phyloP scores from a whole-genome alignment of 2,113 vertebrate genomes.

The Paramormyrops kingsleyae region DNA sequence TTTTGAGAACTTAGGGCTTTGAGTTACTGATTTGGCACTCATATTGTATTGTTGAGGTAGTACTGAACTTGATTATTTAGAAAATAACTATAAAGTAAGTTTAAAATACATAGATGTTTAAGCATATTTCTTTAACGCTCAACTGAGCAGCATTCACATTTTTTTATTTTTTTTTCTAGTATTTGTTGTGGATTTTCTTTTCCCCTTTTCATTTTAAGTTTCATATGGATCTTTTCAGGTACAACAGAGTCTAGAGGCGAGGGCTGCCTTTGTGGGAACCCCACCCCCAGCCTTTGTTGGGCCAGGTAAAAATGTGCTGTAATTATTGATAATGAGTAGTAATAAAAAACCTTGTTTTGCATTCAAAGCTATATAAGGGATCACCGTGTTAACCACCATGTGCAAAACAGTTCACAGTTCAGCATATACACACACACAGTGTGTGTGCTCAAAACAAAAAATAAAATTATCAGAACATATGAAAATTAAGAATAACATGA shows the following conservation, averaged over 20 bases:
- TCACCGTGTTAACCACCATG: too few relatives aligned
- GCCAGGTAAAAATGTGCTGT: conserved; percentile 51
- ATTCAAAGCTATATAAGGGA: too few relatives aligned
- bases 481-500: too few relatives aligned
- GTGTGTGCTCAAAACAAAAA: too few relatives aligned
- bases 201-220: neutral
- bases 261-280: conserved; percentile 62
- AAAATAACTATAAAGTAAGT: neutral
- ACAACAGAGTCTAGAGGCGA: conserved; percentile 80
- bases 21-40: neutral
- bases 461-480: too few relatives aligned
- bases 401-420: too few relatives aligned
- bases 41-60: neutral
- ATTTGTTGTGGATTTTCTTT: neutral
- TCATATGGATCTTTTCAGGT: conserved; percentile 52
- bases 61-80: neutral
- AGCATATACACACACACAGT: too few relatives aligned
- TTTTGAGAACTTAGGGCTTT: neutral
- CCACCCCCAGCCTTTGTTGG: conserved; percentile 63
- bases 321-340: neutral
- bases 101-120: neutral
- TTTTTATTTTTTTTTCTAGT: neutral
- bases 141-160: neutral
- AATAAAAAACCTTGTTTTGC: neutral
- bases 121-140: neutral